Base-by-base conservation (phyloP, 2,888 invertebrate species). In the Trichogramma evanescens region DNA sequence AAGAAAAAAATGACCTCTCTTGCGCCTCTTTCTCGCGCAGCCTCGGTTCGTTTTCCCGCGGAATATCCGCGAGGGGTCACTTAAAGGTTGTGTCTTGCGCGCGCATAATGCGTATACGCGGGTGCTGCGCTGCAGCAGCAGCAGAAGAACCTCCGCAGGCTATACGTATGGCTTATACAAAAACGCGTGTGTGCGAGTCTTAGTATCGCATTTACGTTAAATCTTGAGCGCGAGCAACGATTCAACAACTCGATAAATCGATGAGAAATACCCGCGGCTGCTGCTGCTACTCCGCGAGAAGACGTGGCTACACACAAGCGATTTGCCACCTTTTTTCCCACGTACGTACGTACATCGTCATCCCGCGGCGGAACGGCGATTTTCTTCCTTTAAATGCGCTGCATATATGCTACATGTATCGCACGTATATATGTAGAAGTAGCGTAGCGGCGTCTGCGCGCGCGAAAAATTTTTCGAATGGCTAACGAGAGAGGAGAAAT, bases 211-310 rank as follows among this genome's bases (percentile, higher is more conserved):
- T 26, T 26, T 26, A 26, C 26, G 26, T 26, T 26, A 26, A 26
- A 26, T 26, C 26, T 26, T 26, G 26, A 26, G 26, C 26, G 26
- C 26, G 26, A 26, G 10, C 10, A 6, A 48, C 48, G 48, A 26
- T 26, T 7, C 48, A 55, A 55, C 60, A 59, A 63, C 63, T 49
- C 61, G 61, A 63, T 63, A 61, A 61, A 59, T 59, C 58, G 63
- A 58, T 61, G 63, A 57, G 61, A 63, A 61, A 58, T 60, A 58
- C 60, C 55, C 57, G 54, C 48, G 56, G 56, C 56, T 49, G 44
- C 54, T 54, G 13, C 40, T 49, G 57, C 26, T 40, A 9, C 46
- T 44, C 42, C 48, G 26, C 39, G 43, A 61, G 61, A 61, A 54
- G 51, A 61, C 26, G 26, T 26, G 26, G 26, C 26, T 26, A 26